Evolutionary conservation across 2,797 vertebrate genomes (phyloP), one percentile per base, ranked within the genome.

Genomic region (Enoplosus armatus): DNA sequence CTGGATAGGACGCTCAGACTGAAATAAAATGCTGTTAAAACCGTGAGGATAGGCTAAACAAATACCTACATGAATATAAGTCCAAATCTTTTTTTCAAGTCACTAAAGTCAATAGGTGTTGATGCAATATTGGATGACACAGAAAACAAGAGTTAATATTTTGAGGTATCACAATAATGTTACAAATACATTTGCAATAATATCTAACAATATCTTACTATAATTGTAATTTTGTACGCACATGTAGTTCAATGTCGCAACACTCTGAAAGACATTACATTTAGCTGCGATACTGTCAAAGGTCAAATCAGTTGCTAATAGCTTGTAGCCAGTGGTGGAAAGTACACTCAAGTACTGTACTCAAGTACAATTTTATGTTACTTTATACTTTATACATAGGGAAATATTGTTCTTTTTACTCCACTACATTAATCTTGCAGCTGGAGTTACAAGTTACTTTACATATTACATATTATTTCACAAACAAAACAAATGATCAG

Each of bases 1-100:
- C 58, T 72, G 35, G 43, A 59, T 35, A 51, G 63, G 24, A 56
- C 18, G n/a, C n/a, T n/a, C n/a, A n/a, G n/a, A n/a, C n/a, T n/a
- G n/a, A n/a, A n/a, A n/a, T n/a, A n/a, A n/a, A n/a, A n/a, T n/a
- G n/a, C n/a, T n/a, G n/a, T n/a, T n/a, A n/a, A n/a, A n/a, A n/a
- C n/a, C n/a, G n/a, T n/a, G n/a, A n/a, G n/a, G n/a, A n/a, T n/a
- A n/a, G 3, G 26, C 26, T 29, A 16, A 16, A 16, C 14, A 16
- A 54, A 54, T 54, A 27, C 2, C 27, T 29, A 54, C 14, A 54
- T 29, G 8, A 29, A 14, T 27, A 3, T 11, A 56, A 6, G 29
- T 33, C 29, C 54, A n/a, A n/a, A n/a, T n/a, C n/a, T n/a, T n/a
- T n/a, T n/a, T n/a, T n/a, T n/a, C n/a, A n/a, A n/a, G n/a, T n/a